Conservation (phyloP, 2,888 invertebrate species). For the Drosophila meridionalis region DNA sequence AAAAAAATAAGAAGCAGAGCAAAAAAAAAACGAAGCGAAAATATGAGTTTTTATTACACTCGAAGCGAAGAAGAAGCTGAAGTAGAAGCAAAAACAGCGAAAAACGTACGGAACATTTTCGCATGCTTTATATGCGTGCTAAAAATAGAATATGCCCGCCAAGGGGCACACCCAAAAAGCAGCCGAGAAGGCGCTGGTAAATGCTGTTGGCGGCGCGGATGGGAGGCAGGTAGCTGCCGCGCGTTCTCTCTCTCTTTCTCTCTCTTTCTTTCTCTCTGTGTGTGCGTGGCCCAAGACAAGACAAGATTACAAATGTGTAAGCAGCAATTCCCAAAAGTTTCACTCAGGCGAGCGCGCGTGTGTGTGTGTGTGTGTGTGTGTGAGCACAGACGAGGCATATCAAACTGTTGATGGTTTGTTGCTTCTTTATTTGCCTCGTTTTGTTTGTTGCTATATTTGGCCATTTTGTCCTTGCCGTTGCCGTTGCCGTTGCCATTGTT, state of each 20-base stretch:
- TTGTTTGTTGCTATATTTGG: slow-evolving; percentile 78
- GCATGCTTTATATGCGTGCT: slow-evolving; percentile 59
- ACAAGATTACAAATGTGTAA: slow-evolving; percentile 78
- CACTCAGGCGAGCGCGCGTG: slow-evolving; percentile 19
- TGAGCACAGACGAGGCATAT: slow-evolving; percentile 70
- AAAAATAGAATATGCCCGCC: slow-evolving; percentile 77
- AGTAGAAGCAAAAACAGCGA: slow-evolving; percentile 32
- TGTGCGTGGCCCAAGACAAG: slow-evolving; percentile 59
- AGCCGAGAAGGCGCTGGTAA: slow-evolving; percentile 24
- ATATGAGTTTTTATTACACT: slow-evolving; percentile 76
- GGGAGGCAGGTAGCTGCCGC: neutral
- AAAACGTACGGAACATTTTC: slow-evolving; percentile 52
- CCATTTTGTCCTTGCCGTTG: slow-evolving; percentile 59
- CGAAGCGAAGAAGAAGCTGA: slow-evolving; percentile 15
- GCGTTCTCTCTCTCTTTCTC: neutral
- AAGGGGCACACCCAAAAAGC: slow-evolving; percentile 73
- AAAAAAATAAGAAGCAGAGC: slow-evolving; percentile 18
- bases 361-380: slow-evolving; percentile 31
- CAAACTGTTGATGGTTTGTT: slow-evolving; percentile 80
- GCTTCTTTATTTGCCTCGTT: slow-evolving; percentile 76
- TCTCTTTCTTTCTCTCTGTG: slow-evolving; percentile 1
- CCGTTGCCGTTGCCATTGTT: slow-evolving; percentile 57
- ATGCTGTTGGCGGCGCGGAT: neutral
- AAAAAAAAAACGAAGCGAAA: slow-evolving; percentile 47
- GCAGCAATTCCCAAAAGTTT: slow-evolving; percentile 79